Percentiles rank a stretch among this genome's conserved stretches.
These are phyloP conservation scores for Chinchilla lanigera DNA, from an alignment of 2,113 vertebrate genomes.

Conservation along the genomic window DNA sequence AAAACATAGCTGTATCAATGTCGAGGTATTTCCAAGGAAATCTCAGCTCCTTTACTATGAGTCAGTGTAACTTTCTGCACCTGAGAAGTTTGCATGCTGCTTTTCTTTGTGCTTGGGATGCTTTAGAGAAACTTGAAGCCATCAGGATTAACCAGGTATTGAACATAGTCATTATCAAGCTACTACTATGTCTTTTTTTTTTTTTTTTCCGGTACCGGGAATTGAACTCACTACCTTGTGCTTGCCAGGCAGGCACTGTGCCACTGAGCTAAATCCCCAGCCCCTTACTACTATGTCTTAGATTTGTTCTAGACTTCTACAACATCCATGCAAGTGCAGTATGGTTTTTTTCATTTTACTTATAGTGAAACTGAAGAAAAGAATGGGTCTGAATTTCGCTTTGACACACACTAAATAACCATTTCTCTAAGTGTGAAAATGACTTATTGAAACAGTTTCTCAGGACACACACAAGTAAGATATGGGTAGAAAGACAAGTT, in stretches of 20 bases:
- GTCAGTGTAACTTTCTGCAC: background rate
- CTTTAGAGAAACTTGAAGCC: background rate
- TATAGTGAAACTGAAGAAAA: background rate
- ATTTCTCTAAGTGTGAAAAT: background rate
- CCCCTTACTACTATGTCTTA: background rate
- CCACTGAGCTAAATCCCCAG: too few species aligned
- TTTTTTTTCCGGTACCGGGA: too few species aligned
- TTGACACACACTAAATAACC: background rate
- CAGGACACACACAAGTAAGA: background rate
- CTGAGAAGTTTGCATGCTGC: background rate
- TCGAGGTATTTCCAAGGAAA: background rate
- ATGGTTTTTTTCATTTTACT: background rate
- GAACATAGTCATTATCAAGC: background rate
- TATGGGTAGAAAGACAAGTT: background rate
- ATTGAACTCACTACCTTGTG: too few species aligned
- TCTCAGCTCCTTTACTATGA: background rate
- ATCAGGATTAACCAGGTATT: background rate
- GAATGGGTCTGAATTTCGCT: background rate
- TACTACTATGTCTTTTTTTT: background rate
- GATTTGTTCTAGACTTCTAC: background rate
- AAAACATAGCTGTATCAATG: background rate
- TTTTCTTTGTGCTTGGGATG: background rate
- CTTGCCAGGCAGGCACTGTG: too few species aligned
- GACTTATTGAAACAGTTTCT: background rate
- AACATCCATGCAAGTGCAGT: background rate